These are phyloP conservation scores for Oenanthe oenanthe DNA, from an alignment of 2,113 vertebrate species.

Conservation along the genomic window DNA sequence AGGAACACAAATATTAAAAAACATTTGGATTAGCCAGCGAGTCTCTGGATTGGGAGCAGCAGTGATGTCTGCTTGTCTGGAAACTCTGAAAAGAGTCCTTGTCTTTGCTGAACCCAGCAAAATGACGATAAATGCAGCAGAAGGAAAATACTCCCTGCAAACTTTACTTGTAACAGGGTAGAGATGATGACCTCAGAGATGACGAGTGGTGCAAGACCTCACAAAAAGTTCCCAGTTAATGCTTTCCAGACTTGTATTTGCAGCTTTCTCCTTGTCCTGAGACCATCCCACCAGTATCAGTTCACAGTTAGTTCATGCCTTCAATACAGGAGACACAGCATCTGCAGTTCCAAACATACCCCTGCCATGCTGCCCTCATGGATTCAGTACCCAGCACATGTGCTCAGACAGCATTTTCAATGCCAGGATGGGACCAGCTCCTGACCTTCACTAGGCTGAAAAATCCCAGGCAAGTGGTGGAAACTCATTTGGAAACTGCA, in stretches of 20 bases:
- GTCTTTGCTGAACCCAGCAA: constrained; percentile 23
- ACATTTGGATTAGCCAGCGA: constrained; percentile 48
- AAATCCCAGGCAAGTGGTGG: background rate
- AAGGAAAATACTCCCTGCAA: background rate
- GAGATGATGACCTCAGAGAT: background rate
- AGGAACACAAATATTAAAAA: constrained; percentile 54
- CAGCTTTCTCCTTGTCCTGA: background rate
- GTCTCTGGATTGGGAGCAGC: constrained; percentile 39
- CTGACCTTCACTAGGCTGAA: background rate
- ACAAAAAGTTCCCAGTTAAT: background rate
- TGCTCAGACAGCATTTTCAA: background rate
- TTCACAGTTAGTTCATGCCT: background rate
- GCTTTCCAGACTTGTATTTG: background rate
- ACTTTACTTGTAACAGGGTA: background rate
- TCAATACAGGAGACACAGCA: background rate
- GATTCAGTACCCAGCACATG: background rate
- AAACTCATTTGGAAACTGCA: background rate
- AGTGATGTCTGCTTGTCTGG: constrained; percentile 48
- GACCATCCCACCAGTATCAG: background rate
- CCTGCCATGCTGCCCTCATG: background rate
- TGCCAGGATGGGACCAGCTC: background rate
- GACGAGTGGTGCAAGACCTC: background rate
- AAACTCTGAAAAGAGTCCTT: constrained; percentile 55
- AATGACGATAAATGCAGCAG: constrained; percentile 4
- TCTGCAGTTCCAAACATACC: background rate